Conservation (phyloP, 2,113 vertebrate species). For the Saguinus imperator region DNA sequence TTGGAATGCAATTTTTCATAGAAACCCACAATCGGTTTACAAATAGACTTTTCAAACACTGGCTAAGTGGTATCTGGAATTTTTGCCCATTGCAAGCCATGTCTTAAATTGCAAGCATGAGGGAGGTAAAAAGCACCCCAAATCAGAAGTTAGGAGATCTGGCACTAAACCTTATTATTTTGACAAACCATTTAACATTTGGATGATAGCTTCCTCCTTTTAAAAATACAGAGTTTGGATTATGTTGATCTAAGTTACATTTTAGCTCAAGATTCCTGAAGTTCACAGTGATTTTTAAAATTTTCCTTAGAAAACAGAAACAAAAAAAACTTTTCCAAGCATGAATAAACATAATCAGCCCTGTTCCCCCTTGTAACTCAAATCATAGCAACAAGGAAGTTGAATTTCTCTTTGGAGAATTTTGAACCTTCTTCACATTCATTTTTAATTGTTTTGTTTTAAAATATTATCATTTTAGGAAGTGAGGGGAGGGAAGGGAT, state of each 20-base stretch:
- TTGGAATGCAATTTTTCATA: slow-evolving; percentile 5
- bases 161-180: not conserved
- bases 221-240: slow-evolving; percentile 15
- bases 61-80: not conserved
- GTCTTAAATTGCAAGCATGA: not conserved
- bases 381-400: not conserved
- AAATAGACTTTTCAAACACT: slow-evolving; percentile 7
- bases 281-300: not conserved
- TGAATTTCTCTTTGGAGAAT: not conserved
- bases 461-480: not conserved
- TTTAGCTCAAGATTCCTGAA: not conserved
- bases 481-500: not conserved
- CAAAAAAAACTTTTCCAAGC: not conserved
- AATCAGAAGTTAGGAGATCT: slow-evolving; percentile 17
- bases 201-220: not conserved
- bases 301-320: not conserved
- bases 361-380: not conserved
- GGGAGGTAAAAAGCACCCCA: not conserved
- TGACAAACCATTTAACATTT: not conserved
- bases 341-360: not conserved
- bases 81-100: not conserved
- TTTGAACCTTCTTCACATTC: slow-evolving; percentile 1
- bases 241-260: slow-evolving; percentile 14
- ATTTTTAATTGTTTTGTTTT: not conserved
- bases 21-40: not conserved